A percentile compares a stretch with the other conserved stretches of the same genome.
Evolutionary conservation across 2,113 vertebrate species (phyloP).

Genomic region (Heptranchias perlo): DNA sequence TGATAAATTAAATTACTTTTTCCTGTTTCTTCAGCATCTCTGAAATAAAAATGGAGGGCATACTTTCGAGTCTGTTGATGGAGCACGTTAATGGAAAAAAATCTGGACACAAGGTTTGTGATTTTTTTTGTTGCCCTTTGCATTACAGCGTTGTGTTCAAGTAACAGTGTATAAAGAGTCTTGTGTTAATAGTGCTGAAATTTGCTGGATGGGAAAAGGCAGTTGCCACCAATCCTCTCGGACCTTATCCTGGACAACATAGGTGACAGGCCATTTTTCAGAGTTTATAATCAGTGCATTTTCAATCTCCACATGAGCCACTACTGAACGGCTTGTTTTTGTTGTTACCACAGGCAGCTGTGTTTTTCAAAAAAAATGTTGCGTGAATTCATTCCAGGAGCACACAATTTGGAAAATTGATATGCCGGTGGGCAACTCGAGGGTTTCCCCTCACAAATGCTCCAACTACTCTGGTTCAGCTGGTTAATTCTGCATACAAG

Average conservation of each 20-base stretch:
- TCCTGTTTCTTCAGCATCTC: slow-evolving; percentile 61
- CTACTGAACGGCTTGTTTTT: neutral
- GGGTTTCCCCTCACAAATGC: neutral
- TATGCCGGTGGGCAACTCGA: neutral
- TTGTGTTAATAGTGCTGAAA: neutral
- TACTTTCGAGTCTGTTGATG: slow-evolving; percentile 67
- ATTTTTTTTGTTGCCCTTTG: neutral
- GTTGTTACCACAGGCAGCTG: neutral
- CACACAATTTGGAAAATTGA: neutral
- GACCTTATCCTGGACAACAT: neutral
- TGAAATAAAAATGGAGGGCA: slow-evolving; percentile 78
- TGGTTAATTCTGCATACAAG: neutral
- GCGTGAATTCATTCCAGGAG: neutral
- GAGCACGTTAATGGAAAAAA: slow-evolving; percentile 65
- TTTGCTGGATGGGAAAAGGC: neutral
- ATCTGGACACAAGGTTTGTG: slow-evolving; percentile 64
- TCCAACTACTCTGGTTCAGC: neutral
- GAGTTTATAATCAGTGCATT: neutral
- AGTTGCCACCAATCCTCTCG: neutral
- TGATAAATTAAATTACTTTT: neutral
- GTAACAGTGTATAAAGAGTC: neutral
- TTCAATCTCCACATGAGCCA: neutral
- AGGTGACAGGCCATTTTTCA: neutral
- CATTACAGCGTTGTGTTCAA: neutral
- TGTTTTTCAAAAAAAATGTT: neutral